Conservation (phyloP, 1,140 invertebrate species). For the Zaprionus inermis region DNA sequence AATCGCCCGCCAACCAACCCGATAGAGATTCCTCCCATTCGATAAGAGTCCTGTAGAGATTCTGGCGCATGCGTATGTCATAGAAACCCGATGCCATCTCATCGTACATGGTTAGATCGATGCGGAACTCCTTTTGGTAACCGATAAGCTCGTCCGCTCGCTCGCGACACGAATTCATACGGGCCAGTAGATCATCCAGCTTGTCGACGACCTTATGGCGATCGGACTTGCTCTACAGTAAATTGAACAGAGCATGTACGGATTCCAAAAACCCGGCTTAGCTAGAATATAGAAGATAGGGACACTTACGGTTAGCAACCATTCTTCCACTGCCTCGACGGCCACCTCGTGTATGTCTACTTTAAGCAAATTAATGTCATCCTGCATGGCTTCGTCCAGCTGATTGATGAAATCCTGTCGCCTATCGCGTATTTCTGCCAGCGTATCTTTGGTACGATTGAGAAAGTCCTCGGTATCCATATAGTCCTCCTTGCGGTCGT, state of each 20-base stretch:
- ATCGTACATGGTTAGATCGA: conserved; percentile 92
- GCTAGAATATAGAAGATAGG: no score
- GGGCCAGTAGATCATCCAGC: conserved; percentile 87
- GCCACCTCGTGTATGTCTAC: conserved; percentile 86
- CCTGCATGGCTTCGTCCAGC: conserved; percentile 85
- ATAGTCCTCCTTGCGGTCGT: conserved; percentile 87
- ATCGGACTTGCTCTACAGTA: conserved; percentile 85
- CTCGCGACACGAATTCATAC: conserved; percentile 87
- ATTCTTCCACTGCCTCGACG: conserved; percentile 74
- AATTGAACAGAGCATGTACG: neutral
- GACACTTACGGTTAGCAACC: conserved; percentile 70
- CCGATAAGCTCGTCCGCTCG: conserved; percentile 88
- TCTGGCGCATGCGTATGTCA: conserved; percentile 90
- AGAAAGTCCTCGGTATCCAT: conserved; percentile 85
- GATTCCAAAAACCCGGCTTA: no score
- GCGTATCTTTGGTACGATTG: conserved; percentile 84
- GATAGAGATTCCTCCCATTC: conserved; percentile 87
- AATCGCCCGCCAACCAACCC: conserved; percentile 86
- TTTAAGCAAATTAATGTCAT: conserved; percentile 85
- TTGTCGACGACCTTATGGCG: conserved; percentile 86
- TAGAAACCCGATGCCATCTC: conserved; percentile 90
- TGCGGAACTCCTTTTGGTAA: conserved; percentile 90
- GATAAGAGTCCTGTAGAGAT: conserved; percentile 90
- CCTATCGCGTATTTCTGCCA: conserved; percentile 84
- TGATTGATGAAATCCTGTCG: conserved; percentile 85